Base-by-base conservation (phyloP, 2,797 vertebrate genomes). In the Sciurus vulgaris region DNA sequence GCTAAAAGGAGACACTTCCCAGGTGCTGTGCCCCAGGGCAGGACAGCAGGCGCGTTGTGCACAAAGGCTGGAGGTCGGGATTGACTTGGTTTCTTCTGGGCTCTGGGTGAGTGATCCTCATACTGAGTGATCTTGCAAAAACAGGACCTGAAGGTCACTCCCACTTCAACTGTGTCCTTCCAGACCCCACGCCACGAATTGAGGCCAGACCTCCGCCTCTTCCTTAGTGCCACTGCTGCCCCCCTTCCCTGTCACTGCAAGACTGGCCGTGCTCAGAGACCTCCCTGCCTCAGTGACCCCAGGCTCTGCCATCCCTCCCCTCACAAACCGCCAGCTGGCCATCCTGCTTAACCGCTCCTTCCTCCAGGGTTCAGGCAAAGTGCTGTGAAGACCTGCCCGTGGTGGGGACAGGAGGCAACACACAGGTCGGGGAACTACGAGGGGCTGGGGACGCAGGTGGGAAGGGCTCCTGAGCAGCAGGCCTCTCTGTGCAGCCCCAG, bases 401-500 rank as follows among this genome's bases (percentile, higher is more conserved):
- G 10, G n/a, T 13, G 22, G 24, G 4, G 72, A 69, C 30, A 3
- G 56, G 24, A 59, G 22, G 56, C 22, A 24, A 26, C 56, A 24
- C 56, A 26, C 22, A 26, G 56, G 24, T 8, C 24, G 26, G 56
- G 56, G 7, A 24, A 59, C 56, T 26, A 17, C 4, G 51, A 59
- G 18, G 56, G 24, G 18, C 54, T 54, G 54, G 54, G 10, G 0
- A 7, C 38, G 3, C 7, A 8, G 0, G 56, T 24, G 4, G 56
- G 24, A 9, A 51, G 24, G 56, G 56, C 56, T 59, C 20, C 22
- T 8, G 1, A 13, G 38, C 38, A 77, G 11, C 26, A 61, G 33
- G 14, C 51, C 44, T 59, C 30, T 1, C 47, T 5, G 28, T 0
- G 4, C 28, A 28, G 0, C 2, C 83, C 70, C 3, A 0, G 22